phyloP scores from a whole-genome alignment of 2,113 vertebrate species.

The Leucopsar rothschildi region DNA sequence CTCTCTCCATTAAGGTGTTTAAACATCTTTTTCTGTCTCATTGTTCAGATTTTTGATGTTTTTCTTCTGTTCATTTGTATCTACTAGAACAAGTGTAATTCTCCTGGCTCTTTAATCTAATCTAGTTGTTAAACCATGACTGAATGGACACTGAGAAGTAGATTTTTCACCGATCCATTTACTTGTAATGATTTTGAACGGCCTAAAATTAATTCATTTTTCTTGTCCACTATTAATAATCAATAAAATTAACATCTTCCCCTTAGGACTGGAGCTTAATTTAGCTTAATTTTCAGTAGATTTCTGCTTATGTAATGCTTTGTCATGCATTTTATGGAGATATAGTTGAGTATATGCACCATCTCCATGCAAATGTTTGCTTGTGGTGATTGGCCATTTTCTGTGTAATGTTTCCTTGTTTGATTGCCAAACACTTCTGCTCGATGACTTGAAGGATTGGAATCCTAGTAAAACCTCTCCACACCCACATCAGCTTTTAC shows the following conservation, averaged over 20 bases:
- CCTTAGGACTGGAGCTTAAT: not conserved
- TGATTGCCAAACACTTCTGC: conserved; percentile 6
- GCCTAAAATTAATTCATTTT: not conserved
- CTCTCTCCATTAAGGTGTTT: not conserved
- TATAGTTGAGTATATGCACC: accelerated
- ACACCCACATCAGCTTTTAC: conserved; percentile 3
- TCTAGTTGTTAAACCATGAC: not conserved
- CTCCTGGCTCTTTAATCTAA: not conserved
- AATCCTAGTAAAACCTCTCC: conserved; percentile 8
- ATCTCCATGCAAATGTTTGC: not conserved
- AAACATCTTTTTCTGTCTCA: not conserved
- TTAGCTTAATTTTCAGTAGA: not conserved
- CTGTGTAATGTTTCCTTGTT: not conserved
- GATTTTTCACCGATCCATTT: not conserved
- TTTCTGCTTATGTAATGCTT: not conserved
- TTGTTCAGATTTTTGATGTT: not conserved
- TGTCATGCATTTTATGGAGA: not conserved
- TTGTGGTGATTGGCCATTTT: not conserved
- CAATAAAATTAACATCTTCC: not conserved
- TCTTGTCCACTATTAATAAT: not conserved
- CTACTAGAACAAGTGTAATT: not conserved
- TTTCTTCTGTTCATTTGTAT: not conserved
- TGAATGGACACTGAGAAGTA: not conserved
- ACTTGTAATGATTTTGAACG: not conserved
- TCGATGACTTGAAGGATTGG: not conserved